Evolutionary conservation across 2,797 vertebrate species (phyloP).

Genomic region (Muraenolepis orangiensis): DNA sequence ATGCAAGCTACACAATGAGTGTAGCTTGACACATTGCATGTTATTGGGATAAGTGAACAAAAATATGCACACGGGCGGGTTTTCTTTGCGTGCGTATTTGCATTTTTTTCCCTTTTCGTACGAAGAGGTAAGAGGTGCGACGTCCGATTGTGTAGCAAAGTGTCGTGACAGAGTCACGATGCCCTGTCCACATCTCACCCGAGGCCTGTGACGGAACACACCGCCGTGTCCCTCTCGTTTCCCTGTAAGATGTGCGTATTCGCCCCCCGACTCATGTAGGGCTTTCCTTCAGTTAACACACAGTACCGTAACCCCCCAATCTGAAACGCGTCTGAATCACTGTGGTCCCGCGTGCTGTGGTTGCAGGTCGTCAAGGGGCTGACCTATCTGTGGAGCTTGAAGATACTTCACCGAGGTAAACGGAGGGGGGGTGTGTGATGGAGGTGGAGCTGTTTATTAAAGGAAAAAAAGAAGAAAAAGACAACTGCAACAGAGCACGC

Average conservation of each 20-base stretch:
- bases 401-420: slow-evolving; percentile 98
- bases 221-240: background rate
- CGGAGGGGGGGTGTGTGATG: slow-evolving; percentile 27
- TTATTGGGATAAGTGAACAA: background rate
- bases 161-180: background rate
- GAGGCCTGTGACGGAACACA: background rate
- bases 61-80: too few relatives aligned
- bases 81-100: background rate
- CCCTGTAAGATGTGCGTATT: background rate
- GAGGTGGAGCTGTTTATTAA: slow-evolving; percentile 40
- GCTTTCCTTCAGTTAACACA: background rate
- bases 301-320: background rate
- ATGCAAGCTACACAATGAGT: background rate
- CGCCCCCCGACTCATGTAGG: background rate
- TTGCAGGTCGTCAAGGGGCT: slow-evolving; percentile 95
- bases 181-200: background rate
- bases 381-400: slow-evolving; percentile 97
- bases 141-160: background rate
- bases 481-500: slow-evolving; percentile 34
- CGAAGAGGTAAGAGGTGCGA: too few relatives aligned
- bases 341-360: slow-evolving; percentile 2
- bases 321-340: background rate
- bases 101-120: background rate
- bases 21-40: background rate
- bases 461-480: slow-evolving; percentile 13